These are phyloP conservation scores for Xylota segnis DNA, from an alignment of 2,888 invertebrate species.

Conservation along the genomic window DNA sequence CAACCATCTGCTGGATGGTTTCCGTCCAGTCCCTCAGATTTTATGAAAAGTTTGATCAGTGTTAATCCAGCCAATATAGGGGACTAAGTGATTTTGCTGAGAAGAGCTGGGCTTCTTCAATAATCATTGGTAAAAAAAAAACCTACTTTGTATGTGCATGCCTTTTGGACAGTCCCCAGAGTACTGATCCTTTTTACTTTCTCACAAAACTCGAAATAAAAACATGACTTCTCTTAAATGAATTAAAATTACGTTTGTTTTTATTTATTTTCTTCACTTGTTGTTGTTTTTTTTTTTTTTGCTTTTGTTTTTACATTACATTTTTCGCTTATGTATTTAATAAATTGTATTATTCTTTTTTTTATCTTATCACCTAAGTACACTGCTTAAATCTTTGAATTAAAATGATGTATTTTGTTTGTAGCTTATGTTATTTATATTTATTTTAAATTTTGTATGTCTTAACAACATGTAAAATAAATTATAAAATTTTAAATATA, in stretches of 20 bases:
- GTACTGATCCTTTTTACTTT: too few species aligned
- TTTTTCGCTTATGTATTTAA: slow-evolving; percentile 59
- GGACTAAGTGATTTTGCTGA: too few species aligned
- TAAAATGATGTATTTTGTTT: slow-evolving; percentile 64
- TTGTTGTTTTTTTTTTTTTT: slow-evolving; percentile 33
- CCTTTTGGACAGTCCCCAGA: too few species aligned
- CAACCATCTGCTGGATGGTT: too few species aligned
- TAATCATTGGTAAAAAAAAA: too few species aligned
- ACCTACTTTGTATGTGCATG: too few species aligned
- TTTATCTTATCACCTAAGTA: slow-evolving; percentile 58
- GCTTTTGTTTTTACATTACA: slow-evolving; percentile 61
- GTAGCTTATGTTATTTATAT: slow-evolving; percentile 63
- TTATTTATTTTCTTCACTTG: slow-evolving; percentile 69
- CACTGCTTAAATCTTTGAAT: slow-evolving; percentile 73
- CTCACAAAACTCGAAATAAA: not conserved
- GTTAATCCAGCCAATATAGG: too few species aligned
- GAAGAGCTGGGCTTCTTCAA: too few species aligned
- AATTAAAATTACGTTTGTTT: slow-evolving; percentile 74
- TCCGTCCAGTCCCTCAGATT: too few species aligned
- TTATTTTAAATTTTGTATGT: slow-evolving; percentile 62
- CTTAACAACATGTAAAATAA: slow-evolving; percentile 76
- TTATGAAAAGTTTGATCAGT: too few species aligned
- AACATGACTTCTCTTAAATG: slow-evolving; percentile 17
- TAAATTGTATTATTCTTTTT: slow-evolving; percentile 50
- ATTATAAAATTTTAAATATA: slow-evolving; percentile 71